These are phyloP conservation scores for Gambusia affinis DNA, from an alignment of 2,113 vertebrate genomes.

Conservation along the genomic window DNA sequence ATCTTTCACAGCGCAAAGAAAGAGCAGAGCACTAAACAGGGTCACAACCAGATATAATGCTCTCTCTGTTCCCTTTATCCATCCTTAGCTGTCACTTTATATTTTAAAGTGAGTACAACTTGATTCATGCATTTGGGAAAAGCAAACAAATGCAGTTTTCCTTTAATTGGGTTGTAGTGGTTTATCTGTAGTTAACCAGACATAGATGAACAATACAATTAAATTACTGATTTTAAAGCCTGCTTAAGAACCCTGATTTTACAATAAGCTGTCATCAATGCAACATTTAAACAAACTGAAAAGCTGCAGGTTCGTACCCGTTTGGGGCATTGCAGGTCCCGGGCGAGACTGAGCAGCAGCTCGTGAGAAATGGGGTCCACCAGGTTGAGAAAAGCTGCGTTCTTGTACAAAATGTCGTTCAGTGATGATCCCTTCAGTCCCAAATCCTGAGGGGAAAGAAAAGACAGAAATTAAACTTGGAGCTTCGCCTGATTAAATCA, in stretches of 20 bases:
- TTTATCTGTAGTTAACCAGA: too few species aligned
- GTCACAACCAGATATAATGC: not conserved
- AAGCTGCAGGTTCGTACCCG: conserved; percentile 74
- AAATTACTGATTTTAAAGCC: not conserved
- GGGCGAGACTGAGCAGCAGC: conserved; percentile 85
- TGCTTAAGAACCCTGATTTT: not conserved
- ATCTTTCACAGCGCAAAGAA: not conserved
- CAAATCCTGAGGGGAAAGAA: conserved; percentile 79
- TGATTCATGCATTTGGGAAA: not conserved
- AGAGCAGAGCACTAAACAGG: not conserved
- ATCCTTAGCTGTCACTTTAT: not conserved
- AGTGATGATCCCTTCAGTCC: conserved; percentile 89
- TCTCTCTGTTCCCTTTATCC: not conserved
- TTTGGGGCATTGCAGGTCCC: conserved; percentile 90
- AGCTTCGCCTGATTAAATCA: conserved; percentile 8
- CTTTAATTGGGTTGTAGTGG: not conserved
- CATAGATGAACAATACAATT: not conserved
- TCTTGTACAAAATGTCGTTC: conserved; percentile 90
- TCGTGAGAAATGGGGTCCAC: conserved; percentile 94
- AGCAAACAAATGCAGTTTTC: not conserved
- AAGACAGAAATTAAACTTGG: not conserved
- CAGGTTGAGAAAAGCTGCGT: conserved; percentile 87
- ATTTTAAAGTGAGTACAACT: not conserved
- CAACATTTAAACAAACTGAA: not conserved
- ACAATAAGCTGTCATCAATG: not conserved